Evolutionary conservation across 2,888 invertebrate species (phyloP).

Genomic region (Acronicta alni): DNA sequence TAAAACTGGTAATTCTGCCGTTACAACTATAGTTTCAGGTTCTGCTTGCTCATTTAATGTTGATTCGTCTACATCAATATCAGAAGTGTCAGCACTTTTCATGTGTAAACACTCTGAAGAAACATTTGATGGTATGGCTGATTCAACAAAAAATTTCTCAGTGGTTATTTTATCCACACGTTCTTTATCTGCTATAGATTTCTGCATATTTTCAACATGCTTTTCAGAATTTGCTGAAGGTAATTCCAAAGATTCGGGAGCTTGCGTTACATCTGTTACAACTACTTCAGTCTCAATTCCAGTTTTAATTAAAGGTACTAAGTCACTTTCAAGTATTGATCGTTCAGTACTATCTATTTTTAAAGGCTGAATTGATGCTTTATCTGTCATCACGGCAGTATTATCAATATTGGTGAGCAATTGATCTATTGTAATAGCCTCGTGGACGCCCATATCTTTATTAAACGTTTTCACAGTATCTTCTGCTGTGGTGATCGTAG

Average conservation of each 20-base stretch:
- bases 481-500: not conserved
- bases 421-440: not conserved
- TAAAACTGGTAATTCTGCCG: not conserved
- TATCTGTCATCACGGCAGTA: not conserved
- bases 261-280: not conserved
- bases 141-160: constrained; percentile 1
- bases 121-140: not conserved
- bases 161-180: not conserved
- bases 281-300: not conserved
- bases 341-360: constrained; percentile 4
- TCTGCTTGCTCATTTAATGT: not conserved
- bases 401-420: not conserved
- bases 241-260: not conserved
- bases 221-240: not conserved
- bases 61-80: not conserved
- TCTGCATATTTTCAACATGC: not conserved
- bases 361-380: constrained; percentile 2
- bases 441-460: not conserved
- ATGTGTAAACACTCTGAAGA: not conserved
- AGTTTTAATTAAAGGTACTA: not conserved
- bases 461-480: constrained; percentile 1
- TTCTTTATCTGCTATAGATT: not conserved
- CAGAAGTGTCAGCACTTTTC: not conserved
- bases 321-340: not conserved
- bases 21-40: not conserved